Conservation (phyloP, 2,888 invertebrate species). For the Ectemnius continuus region DNA sequence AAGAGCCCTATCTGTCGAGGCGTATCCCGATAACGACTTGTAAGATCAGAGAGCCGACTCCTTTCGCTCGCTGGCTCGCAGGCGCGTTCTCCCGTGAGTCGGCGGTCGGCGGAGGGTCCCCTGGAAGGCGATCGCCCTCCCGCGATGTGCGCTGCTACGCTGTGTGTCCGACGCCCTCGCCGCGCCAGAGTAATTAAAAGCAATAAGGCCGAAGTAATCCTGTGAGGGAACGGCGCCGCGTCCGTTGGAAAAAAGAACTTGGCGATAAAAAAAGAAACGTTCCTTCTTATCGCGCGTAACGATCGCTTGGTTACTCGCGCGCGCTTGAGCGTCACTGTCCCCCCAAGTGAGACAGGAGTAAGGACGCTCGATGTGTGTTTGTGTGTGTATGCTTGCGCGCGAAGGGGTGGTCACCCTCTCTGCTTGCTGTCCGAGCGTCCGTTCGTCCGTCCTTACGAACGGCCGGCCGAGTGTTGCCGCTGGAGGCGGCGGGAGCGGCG, state of each 20-base stretch:
- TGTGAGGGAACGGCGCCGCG: slow-evolving; percentile 32
- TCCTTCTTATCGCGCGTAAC: slow-evolving; percentile 37
- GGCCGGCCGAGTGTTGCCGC: slow-evolving; percentile 76
- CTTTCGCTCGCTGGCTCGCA: no score
- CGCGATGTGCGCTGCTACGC: not conserved
- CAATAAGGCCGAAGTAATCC: slow-evolving; percentile 50
- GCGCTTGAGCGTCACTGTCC: slow-evolving; percentile 74
- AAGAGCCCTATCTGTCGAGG: no score
- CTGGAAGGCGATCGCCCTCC: no score
- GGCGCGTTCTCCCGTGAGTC: no score
- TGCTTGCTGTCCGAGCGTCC: slow-evolving; percentile 10
- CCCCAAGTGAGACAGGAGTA: slow-evolving; percentile 15
- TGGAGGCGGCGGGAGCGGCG: slow-evolving; percentile 74
- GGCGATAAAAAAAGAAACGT: slow-evolving; percentile 53
- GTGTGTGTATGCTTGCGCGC: slow-evolving; percentile 4
- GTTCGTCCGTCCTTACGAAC: slow-evolving; percentile 44
- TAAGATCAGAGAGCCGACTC: no score
- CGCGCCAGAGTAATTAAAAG: slow-evolving; percentile 41
- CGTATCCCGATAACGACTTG: no score
- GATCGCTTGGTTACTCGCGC: slow-evolving; percentile 51
- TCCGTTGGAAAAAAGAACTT: slow-evolving; percentile 26
- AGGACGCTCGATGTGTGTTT: slow-evolving; percentile 42
- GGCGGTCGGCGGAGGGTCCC: no score
- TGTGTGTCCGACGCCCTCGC: not conserved
- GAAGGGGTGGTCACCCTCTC: slow-evolving; percentile 74